These are phyloP conservation scores for Eudyptes chrysolophus DNA, from an alignment of 2,113 vertebrate genomes.

Conservation along the genomic window DNA sequence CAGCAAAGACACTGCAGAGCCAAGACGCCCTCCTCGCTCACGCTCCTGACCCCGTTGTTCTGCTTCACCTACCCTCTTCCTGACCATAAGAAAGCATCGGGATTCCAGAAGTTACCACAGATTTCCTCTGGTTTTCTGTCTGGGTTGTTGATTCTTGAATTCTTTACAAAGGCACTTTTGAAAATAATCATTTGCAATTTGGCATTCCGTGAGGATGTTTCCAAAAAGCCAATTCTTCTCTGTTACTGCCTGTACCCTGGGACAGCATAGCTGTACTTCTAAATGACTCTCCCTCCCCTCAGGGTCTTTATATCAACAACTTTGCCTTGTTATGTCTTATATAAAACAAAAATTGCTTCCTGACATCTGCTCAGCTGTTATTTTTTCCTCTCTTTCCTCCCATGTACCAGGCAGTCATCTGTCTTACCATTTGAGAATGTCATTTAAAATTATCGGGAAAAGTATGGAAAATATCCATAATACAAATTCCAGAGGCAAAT, in stretches of 20 bases:
- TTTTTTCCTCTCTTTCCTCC: neutral
- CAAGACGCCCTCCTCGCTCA: rapidly evolving
- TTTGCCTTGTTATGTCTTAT: conserved; percentile 34
- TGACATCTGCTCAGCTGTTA: conserved; percentile 29
- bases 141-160: neutral
- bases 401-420: neutral
- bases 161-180: neutral
- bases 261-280: neutral
- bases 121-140: neutral
- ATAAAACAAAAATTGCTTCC: conserved; percentile 49
- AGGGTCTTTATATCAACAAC: conserved; percentile 47
- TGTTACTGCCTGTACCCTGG: neutral
- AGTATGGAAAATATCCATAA: conserved; percentile 6
- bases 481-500: neutral
- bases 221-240: neutral
- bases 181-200: neutral
- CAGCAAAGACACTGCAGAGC: neutral
- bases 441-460: neutral
- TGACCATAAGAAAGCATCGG: neutral
- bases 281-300: neutral
- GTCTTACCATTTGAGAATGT: conserved; percentile 15
- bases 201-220: neutral
- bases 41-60: rapidly evolving
- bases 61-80: neutral
- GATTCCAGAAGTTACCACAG: neutral